A percentile compares a stretch with the other conserved stretches of the same genome.
Conservation (phyloP, 2,113 vertebrate species). For the Scortum barcoo region DNA sequence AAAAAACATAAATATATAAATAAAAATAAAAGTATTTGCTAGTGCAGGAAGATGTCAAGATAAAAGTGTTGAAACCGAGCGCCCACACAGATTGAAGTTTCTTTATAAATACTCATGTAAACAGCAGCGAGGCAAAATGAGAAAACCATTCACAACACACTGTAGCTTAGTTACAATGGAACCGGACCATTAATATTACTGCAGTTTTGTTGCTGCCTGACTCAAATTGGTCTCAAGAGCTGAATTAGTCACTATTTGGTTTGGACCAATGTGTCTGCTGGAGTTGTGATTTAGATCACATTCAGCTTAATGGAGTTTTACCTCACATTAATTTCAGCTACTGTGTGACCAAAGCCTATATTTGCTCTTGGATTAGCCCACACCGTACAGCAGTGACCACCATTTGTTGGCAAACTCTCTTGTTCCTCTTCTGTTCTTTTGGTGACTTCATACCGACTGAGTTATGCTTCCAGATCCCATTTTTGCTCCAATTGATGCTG, state of each 20-base stretch:
- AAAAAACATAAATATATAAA: too few relatives aligned
- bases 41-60: slow-evolving; percentile 1
- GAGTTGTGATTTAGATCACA: background rate
- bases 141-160: slow-evolving; percentile 4
- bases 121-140: slow-evolving; percentile 10
- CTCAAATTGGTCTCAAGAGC: slow-evolving; percentile 2
- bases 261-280: slow-evolving; percentile 1
- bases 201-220: background rate
- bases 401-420: background rate
- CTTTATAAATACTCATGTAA: background rate
- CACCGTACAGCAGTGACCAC: background rate
- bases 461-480: background rate
- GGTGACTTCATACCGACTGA: background rate
- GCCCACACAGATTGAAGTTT: background rate
- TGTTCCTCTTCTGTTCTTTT: background rate
- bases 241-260: background rate
- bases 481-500: background rate
- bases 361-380: background rate
- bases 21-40: too few relatives aligned
- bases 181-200: background rate
- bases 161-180: slow-evolving; percentile 2
- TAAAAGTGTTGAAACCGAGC: background rate
- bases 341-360: slow-evolving; percentile 13
- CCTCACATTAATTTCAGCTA: slow-evolving; percentile 4
- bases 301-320: slow-evolving; percentile 3